Evolutionary conservation across 92 coral and sea anemone genomes (phyloP), one percentile per base, ranked within the genome.

Genomic region (Paragorgia papillata): DNA sequence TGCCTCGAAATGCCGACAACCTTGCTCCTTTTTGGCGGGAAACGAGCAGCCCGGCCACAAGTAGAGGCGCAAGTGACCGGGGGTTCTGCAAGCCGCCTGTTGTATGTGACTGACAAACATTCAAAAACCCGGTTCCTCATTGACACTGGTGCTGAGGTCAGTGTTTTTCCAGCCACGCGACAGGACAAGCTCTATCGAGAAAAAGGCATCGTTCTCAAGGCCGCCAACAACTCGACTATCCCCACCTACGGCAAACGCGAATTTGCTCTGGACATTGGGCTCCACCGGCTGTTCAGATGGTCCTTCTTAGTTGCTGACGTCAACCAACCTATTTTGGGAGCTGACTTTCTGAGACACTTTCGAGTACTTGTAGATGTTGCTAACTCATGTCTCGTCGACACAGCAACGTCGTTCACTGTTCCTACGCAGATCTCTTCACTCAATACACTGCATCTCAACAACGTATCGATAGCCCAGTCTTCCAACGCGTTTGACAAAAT

Each of bases 191-290:
- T n/a, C n/a, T n/a, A n/a, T n/a, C n/a, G n/a, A n/a, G n/a, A n/a
- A n/a, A 37, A 37, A 5, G 43, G 41, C 9, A 14, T 71, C 25
- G 13, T 21, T 27, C 62, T 49, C 37, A 26, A 13, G 3, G 67
- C 43, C 18, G 67, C 67, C n/a, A 61, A 61, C 67, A 28, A 28
- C 30, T 61, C 67, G 1, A 61, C 67, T 7, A 61, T 61, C 14
- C 67, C 2, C 35, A 61, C 67, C 40, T 61, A 37, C 12, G 27
- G 43, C 40, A 30, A 28, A 25, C 67, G 35, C 2, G 43, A 24
- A 61, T 39, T 61, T 9, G 4, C 18, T 39, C 43, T 61, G 67
- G 67, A 61, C 43, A 14, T 61, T 34, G 68, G 68, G 10, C 68
- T 62, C 3, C 68, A 62, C 68, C 68, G 21, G 2, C 25, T 0